Percentiles rank a stretch among this genome's conserved stretches.
Conservation (phyloP, 2,113 vertebrate genomes). For the Campylomormyrus tamandua region DNA sequence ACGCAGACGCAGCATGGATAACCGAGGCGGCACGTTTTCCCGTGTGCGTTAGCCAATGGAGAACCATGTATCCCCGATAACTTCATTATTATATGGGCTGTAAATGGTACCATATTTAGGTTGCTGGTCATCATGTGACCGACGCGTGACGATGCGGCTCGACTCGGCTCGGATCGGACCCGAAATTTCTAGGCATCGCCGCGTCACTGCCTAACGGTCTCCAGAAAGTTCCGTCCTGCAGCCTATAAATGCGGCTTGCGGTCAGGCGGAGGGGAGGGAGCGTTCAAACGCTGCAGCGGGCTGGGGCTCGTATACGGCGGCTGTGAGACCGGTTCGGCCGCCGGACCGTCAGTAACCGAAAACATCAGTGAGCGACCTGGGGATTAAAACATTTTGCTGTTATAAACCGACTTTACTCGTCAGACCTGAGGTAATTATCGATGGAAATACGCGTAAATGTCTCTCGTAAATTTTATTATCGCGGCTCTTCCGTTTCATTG, state of each 20-base stretch:
- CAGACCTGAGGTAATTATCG: not conserved
- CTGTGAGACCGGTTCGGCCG: not conserved
- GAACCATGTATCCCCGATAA: not conserved
- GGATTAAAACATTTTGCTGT: not conserved
- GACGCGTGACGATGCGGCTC: not conserved
- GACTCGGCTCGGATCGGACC: not conserved
- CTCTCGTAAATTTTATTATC: not conserved
- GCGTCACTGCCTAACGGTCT: constrained; percentile 30
- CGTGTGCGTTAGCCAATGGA: not conserved
- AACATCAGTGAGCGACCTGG: not conserved
- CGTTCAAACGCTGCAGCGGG: not conserved
- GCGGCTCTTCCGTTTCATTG: not conserved
- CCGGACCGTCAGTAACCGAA: not conserved
- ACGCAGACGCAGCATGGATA: not conserved
- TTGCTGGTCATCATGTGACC: not conserved
- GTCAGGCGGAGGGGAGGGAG: constrained; percentile 15
- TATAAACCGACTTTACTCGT: not conserved
- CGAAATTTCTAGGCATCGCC: not conserved
- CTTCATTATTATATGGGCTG: not conserved
- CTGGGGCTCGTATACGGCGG: not conserved
- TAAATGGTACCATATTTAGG: not conserved
- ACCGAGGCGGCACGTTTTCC: not conserved
- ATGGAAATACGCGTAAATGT: not conserved
- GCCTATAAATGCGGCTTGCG: constrained; percentile 40
- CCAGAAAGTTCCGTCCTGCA: constrained; percentile 56